Conservation (phyloP, 1,140 invertebrate species). For the Latrodectus geometricus region DNA sequence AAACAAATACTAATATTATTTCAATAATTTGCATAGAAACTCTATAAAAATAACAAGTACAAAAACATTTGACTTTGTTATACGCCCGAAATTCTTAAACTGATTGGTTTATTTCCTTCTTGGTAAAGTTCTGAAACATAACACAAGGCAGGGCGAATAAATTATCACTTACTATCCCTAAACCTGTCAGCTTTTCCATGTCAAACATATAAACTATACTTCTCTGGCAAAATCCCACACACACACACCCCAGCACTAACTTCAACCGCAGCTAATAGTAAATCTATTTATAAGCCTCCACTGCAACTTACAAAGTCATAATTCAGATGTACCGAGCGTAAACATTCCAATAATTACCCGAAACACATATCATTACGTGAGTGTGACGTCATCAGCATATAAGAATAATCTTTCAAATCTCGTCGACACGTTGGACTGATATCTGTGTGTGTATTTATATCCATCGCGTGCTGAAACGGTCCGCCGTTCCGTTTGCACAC, state of each 20-base stretch:
- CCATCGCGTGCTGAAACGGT: background rate
- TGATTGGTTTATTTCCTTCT: no score
- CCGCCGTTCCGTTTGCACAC: background rate
- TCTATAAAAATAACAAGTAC: no score
- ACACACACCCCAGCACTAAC: no score
- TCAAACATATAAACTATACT: background rate
- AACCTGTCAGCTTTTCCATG: background rate
- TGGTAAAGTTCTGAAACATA: no score
- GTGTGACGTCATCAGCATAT: background rate
- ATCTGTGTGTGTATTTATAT: background rate
- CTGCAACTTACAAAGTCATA: background rate
- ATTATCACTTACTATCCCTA: no score
- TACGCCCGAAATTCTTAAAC: no score
- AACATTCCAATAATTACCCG: background rate
- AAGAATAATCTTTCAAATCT: slow-evolving; percentile 1
- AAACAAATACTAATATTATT: no score
- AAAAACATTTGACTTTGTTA: no score
- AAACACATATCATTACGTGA: background rate
- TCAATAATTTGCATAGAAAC: no score
- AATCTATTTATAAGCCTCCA: background rate
- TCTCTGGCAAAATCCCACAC: no score
- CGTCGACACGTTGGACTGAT: background rate
- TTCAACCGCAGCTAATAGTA: no score
- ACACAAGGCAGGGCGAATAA: no score
- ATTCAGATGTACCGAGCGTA: background rate